phyloP scores from a whole-genome alignment of 2,888 invertebrate species.

The Polietes domitor region DNA sequence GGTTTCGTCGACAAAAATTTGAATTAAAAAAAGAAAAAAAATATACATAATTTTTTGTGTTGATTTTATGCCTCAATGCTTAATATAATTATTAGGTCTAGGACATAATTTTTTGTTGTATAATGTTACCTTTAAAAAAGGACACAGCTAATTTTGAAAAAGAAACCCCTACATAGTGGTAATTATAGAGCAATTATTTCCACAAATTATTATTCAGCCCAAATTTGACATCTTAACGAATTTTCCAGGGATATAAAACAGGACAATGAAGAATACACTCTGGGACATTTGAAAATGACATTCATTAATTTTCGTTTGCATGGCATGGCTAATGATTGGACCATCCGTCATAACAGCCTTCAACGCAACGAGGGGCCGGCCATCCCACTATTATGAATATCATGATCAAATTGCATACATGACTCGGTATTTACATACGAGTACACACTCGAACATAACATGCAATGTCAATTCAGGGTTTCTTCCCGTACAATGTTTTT shows the following conservation, averaged over 20 bases:
- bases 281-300: too few species aligned
- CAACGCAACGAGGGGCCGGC: neutral
- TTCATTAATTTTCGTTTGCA: neutral
- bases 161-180: too few species aligned
- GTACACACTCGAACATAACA: neutral
- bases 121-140: too few species aligned
- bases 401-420: neutral
- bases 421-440: neutral
- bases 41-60: too few species aligned
- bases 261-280: neutral
- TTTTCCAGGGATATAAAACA: constrained; percentile 40
- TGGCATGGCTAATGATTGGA: neutral
- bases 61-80: too few species aligned
- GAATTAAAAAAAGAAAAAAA: too few species aligned
- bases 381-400: neutral
- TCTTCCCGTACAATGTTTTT: neutral
- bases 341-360: neutral
- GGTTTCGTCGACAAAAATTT: too few species aligned
- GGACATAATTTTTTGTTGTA: too few species aligned
- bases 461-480: neutral
- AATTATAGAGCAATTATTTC: neutral
- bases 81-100: too few species aligned
- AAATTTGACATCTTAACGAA: neutral
- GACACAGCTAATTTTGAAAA: too few species aligned
- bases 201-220: neutral